A percentile compares a stretch with the other conserved stretches of the same genome.
phyloP scores from a whole-genome alignment of 2,888 invertebrate genomes.

The Alcis repandata region DNA sequence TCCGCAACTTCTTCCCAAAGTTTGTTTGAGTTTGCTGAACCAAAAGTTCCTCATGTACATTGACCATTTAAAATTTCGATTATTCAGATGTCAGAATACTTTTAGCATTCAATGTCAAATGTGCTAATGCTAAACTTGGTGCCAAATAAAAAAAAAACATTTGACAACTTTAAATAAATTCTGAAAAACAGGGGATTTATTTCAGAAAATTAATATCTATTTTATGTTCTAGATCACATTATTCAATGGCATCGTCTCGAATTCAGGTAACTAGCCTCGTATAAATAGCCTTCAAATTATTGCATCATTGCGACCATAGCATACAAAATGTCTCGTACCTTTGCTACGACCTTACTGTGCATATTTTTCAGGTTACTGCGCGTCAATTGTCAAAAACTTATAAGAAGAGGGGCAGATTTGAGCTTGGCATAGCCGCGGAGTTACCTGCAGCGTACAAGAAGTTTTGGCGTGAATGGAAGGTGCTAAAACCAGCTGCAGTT shows the following conservation, averaged over 20 bases:
- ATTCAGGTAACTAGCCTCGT: slow-evolving; percentile 63
- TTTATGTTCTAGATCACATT: slow-evolving; percentile 56
- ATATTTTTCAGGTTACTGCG: slow-evolving; percentile 74
- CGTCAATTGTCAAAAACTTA: slow-evolving; percentile 82
- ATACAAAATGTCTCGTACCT: slow-evolving; percentile 33
- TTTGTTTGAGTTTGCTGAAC: too few relatives aligned
- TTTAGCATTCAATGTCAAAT: too few relatives aligned
- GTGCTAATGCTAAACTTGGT: too few relatives aligned
- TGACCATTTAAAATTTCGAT: too few relatives aligned
- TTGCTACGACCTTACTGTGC: slow-evolving; percentile 58
- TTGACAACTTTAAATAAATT: too few relatives aligned
- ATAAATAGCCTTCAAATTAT: slow-evolving; percentile 39
- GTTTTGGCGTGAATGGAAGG: slow-evolving; percentile 95
- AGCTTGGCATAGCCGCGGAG: slow-evolving; percentile 89
- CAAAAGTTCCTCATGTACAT: too few relatives aligned
- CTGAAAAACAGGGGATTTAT: slow-evolving; percentile 27
- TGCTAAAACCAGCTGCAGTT: slow-evolving; percentile 87
- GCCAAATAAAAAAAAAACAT: too few relatives aligned
- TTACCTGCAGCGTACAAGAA: slow-evolving; percentile 94
- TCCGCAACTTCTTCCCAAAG: too few relatives aligned
- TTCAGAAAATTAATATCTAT: slow-evolving; percentile 32
- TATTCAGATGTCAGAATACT: too few relatives aligned
- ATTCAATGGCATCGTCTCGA: slow-evolving; percentile 79
- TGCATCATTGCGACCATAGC: slow-evolving; percentile 34
- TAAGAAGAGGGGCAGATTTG: slow-evolving; percentile 85